Conservation (phyloP, 2,797 vertebrate genomes). For the Syndactyla subalaris region DNA sequence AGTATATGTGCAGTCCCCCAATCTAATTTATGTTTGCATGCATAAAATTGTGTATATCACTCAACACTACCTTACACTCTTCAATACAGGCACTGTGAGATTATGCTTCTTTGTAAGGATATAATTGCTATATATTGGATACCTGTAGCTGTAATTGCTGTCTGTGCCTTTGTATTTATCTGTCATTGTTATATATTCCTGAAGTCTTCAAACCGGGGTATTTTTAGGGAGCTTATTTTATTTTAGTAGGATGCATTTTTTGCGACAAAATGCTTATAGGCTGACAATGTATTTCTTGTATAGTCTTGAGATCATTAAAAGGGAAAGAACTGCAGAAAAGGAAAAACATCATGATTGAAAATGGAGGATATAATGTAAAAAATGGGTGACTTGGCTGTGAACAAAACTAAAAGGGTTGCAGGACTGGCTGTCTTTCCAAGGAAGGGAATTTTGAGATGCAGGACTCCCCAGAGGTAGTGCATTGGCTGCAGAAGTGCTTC, state of each 20-base stretch:
- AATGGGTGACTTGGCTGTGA: neutral
- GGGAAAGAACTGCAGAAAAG: neutral
- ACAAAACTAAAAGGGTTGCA: neutral
- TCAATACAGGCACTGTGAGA: neutral
- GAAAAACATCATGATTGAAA: accelerated
- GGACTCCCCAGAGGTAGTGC: neutral
- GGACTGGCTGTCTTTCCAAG: neutral
- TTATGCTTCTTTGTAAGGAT: neutral
- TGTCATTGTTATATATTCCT: neutral
- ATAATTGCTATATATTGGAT: neutral
- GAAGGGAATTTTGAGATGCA: neutral
- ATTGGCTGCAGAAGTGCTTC: neutral
- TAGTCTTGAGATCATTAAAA: neutral
- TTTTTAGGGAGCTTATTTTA: neutral
- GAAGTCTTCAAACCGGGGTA: neutral
- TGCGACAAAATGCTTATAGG: neutral
- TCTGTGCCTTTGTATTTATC: neutral
- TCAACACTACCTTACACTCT: neutral
- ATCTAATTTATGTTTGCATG: neutral
- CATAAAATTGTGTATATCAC: neutral
- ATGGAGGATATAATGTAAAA: neutral
- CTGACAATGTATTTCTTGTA: neutral
- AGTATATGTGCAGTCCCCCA: neutral
- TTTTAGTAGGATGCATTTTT: neutral
- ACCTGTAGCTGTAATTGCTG: neutral